Conservation (phyloP, 1,140 invertebrate species). For the Neuroterus valhalla region DNA sequence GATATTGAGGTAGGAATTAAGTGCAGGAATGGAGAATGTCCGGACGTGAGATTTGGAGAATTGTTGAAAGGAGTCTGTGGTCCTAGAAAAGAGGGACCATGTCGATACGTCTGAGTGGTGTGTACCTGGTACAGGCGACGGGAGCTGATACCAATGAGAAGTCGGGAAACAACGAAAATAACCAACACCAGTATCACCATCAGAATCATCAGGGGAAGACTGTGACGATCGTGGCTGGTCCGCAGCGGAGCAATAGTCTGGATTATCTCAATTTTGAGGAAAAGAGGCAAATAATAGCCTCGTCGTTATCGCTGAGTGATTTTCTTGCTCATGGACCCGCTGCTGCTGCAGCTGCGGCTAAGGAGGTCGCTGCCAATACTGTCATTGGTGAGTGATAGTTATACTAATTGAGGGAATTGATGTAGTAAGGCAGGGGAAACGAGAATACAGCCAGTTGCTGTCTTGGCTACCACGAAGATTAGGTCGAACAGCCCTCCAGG, state of each 20-base stretch:
- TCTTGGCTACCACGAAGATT: no score
- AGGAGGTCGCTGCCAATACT: conserved; percentile 74
- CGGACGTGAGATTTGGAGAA: not conserved
- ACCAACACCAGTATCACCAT: conserved; percentile 70
- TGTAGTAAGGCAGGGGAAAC: no score
- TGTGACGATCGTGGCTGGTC: conserved; percentile 78
- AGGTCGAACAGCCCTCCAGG: no score
- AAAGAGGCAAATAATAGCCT: conserved; percentile 90
- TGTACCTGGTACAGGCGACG: conserved; percentile 67
- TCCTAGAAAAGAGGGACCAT: conserved; percentile 50
- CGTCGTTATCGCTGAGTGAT: conserved; percentile 89
- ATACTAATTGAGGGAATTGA: no score
- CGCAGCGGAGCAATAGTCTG: conserved; percentile 87
- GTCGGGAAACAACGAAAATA: conserved; percentile 49
- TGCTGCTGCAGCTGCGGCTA: conserved; percentile 78
- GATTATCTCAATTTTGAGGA: conserved; percentile 94
- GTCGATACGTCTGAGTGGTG: conserved; percentile 72
- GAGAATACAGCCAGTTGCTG: no score
- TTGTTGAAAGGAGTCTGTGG: conserved; percentile 30
- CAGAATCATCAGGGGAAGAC: conserved; percentile 75
- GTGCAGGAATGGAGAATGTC: not conserved
- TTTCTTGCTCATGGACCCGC: conserved; percentile 84
- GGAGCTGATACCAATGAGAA: conserved; percentile 62
- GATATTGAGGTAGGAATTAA: not conserved
- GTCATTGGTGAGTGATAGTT: conserved; percentile 75